phyloP scores from a whole-genome alignment of 2,113 vertebrate genomes.

The Zosterops borbonicus region DNA sequence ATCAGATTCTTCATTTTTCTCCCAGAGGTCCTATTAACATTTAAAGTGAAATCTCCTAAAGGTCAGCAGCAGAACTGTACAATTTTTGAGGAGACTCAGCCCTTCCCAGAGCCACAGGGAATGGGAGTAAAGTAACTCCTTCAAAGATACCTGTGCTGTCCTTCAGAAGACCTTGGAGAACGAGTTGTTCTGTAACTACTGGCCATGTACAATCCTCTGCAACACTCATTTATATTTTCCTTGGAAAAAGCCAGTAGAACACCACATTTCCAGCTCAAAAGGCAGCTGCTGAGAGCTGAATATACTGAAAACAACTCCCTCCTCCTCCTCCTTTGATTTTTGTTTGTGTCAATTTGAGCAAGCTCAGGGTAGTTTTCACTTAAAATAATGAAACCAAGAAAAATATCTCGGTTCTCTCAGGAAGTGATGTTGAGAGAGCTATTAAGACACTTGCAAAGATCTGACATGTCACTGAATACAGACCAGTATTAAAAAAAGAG shows the following conservation, averaged over 20 bases:
- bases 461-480: neutral
- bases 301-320: neutral
- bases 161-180: neutral
- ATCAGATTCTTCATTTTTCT: neutral
- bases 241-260: neutral
- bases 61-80: neutral
- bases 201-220: neutral
- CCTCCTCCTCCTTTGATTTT: neutral
- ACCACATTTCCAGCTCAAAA: neutral
- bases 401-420: neutral
- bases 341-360: neutral
- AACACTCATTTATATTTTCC: neutral
- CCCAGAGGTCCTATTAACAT: neutral
- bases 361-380: neutral
- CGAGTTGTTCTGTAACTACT: neutral
- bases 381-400: neutral
- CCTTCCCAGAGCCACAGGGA: neutral
- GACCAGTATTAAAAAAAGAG: neutral
- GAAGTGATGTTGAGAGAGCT: neutral
- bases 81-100: neutral
- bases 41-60: neutral
- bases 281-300: neutral
- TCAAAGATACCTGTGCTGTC: neutral
- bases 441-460: neutral
- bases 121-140: neutral